Evolutionary conservation across 92 coral and sea anemone genomes (phyloP), one percentile per base, ranked within the genome.

Genomic region (Palythoa caribaeorum): DNA sequence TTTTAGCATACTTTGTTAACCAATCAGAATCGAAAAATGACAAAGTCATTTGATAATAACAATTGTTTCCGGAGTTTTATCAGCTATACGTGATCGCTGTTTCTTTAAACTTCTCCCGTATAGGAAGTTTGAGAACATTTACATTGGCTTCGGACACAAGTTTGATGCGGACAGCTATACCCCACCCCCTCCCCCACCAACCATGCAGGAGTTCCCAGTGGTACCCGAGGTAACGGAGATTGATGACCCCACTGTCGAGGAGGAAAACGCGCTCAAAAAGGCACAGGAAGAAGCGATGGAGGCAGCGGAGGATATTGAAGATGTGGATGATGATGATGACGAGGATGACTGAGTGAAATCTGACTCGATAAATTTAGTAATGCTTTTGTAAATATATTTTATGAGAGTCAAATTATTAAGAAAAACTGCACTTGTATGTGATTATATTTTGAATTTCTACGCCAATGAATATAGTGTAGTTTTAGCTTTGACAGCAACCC

Each of bases 201-300:
- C 95, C 66, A 95, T 97, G 98, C 90, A 91, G 19, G 99, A 97
- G 66, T 97, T 92, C 88, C 99, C 99, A 13, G 84, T 77, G 47
- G 94, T 90, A 12, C 93, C 98, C 12, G 98, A 97, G 62, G 94
- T 95, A 57, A 95, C 97, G 9, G 99, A 97, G 86, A 93, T 97
- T 1, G 99, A 97, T 73, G 99, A 97, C 87, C 99, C 99, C 2
- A 97, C 99, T 13, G 99, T 95, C 36, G 99, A 97, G 87, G 99
- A 97, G 89, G 99, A 97, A 71, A 89, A 87, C 48, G 99, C 97
- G 1, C 92, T 94, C 76, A 97, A 95, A 91, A 92, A 93, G 28
- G 97, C 98, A 2, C 97, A 95, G 86, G 97, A 97, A 66, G 98
- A 93, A 16, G 99, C 95, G 2, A 87, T 94, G 92, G 99, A 95